phyloP scores from a whole-genome alignment of 1,140 invertebrate species.

The Calephelis virginiensis region DNA sequence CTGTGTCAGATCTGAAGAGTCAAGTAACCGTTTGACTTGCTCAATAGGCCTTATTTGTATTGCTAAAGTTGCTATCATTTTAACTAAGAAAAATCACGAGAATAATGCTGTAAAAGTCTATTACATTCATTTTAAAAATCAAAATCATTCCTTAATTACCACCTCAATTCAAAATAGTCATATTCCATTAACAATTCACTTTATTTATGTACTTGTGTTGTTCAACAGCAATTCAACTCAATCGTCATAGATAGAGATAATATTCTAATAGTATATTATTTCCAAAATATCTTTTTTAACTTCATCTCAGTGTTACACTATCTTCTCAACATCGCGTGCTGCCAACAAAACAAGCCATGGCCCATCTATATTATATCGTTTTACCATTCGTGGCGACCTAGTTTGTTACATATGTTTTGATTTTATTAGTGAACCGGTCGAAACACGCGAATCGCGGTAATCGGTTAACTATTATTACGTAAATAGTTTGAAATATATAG shows the following conservation, averaged over 20 bases:
- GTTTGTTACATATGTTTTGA: slow-evolving; percentile 14
- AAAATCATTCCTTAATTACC: too few relatives aligned
- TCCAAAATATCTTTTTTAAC: background rate
- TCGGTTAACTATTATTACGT: slow-evolving; percentile 16
- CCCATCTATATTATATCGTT: slow-evolving; percentile 21
- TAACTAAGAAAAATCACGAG: too few relatives aligned
- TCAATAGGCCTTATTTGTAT: too few relatives aligned
- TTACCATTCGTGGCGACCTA: slow-evolving; percentile 20
- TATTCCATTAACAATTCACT: too few relatives aligned
- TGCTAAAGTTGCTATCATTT: too few relatives aligned
- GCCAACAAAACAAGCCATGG: slow-evolving; percentile 17
- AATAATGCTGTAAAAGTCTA: too few relatives aligned
- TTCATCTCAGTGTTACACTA: background rate
- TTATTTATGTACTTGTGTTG: too few relatives aligned
- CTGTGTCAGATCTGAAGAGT: too few relatives aligned
- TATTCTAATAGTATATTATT: background rate
- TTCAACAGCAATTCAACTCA: background rate
- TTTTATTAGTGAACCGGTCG: slow-evolving; percentile 10
- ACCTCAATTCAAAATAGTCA: too few relatives aligned
- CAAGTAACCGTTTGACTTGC: too few relatives aligned
- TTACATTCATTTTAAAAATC: too few relatives aligned
- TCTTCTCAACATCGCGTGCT: slow-evolving; percentile 1
- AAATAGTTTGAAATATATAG: slow-evolving; percentile 1
- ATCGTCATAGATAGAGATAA: background rate
- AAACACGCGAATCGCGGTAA: slow-evolving; percentile 8